These are phyloP conservation scores for Drosophila mercatorum DNA, from an alignment of 2,888 invertebrate genomes.

Conservation along the genomic window DNA sequence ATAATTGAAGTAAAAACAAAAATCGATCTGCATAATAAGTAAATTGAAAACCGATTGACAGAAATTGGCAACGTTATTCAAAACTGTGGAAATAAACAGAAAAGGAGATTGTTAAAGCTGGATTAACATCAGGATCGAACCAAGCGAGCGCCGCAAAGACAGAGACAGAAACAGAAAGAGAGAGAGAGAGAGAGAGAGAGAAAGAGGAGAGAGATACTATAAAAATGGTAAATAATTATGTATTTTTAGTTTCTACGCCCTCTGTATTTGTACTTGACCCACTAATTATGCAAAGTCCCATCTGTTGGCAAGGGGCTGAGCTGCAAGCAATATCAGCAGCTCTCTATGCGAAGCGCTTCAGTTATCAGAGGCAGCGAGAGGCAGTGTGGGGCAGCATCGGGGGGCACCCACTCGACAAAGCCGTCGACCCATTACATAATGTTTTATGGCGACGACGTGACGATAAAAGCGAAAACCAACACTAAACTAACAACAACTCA, in stretches of 20 bases:
- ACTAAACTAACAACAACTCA: conserved; percentile 8
- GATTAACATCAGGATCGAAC: conserved; percentile 18
- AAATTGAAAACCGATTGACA: conserved; percentile 51
- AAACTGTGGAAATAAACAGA: conserved; percentile 21
- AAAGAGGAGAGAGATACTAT: conserved; percentile 2
- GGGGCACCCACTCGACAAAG: conserved; percentile 20
- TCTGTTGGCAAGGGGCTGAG: background rate
- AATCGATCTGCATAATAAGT: conserved; percentile 26
- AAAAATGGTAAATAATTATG: conserved; percentile 46
- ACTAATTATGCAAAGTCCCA: conserved; percentile 56
- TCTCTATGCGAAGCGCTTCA: background rate
- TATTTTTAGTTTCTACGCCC: conserved; percentile 14
- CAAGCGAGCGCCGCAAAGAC: background rate
- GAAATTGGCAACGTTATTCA: conserved; percentile 22
- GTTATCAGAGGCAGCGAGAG: conserved; percentile 12
- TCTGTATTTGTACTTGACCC: conserved; percentile 62
- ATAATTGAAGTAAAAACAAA: background rate
- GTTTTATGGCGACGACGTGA: conserved; percentile 63
- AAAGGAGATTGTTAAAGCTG: conserved; percentile 16
- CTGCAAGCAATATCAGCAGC: conserved; percentile 13
- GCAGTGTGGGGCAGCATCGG: conserved; percentile 2
- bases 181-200: conserved; percentile 1
- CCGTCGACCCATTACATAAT: conserved; percentile 58
- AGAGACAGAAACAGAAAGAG: background rate
- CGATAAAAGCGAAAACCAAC: conserved; percentile 55